phyloP scores from a whole-genome alignment of 2,113 vertebrate genomes.

The Hippocampus guttulatus region DNA sequence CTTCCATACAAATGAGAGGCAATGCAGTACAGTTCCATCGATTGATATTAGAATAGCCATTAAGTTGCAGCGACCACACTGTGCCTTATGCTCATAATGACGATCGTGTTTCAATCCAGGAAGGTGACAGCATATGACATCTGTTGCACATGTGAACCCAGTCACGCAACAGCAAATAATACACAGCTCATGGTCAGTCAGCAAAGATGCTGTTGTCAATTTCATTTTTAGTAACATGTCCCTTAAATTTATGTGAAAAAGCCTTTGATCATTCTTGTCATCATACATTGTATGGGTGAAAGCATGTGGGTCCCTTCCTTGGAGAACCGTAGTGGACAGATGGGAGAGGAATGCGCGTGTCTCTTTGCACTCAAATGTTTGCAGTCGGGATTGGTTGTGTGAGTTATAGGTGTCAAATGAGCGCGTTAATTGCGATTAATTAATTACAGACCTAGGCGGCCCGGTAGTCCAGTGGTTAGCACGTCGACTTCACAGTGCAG shows the following conservation, averaged over 20 bases:
- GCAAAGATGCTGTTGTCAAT: slow-evolving; percentile 14
- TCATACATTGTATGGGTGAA: slow-evolving; percentile 24
- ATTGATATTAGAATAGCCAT: background rate
- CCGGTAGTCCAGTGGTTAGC: too few relatives aligned
- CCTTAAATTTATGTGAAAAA: slow-evolving; percentile 29
- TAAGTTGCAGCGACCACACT: background rate
- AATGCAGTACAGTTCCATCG: too few relatives aligned
- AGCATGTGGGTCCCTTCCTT: slow-evolving; percentile 28
- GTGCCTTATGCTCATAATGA: too few relatives aligned
- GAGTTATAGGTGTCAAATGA: too few relatives aligned
- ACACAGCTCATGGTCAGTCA: slow-evolving; percentile 2
- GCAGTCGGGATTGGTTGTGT: background rate
- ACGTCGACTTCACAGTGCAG: too few relatives aligned
- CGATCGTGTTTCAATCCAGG: background rate
- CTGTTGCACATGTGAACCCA: background rate
- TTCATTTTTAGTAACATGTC: slow-evolving; percentile 13
- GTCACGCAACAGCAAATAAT: background rate
- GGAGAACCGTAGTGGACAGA: slow-evolving; percentile 11
- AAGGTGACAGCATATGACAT: background rate
- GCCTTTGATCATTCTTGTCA: slow-evolving; percentile 26
- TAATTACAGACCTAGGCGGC: too few relatives aligned
- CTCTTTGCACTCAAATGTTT: slow-evolving; percentile 13
- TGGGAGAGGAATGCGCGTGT: slow-evolving; percentile 6
- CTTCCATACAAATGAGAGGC: background rate
- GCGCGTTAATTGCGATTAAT: too few relatives aligned